Evolutionary conservation across 2,113 vertebrate species (phyloP), one percentile per base, ranked within the genome.

Genomic region (Nycticryphes semicollaris): DNA sequence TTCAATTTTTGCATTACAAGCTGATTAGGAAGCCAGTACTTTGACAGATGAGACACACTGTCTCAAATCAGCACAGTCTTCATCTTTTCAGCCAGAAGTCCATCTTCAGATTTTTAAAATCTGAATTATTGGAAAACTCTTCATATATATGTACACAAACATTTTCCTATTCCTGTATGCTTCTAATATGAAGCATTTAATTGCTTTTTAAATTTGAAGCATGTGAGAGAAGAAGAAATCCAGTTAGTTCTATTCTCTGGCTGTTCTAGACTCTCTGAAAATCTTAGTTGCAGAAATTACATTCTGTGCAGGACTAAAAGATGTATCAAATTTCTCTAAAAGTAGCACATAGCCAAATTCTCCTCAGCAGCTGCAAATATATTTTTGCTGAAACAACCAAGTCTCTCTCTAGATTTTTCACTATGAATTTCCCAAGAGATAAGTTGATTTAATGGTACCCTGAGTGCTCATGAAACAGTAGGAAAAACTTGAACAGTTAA

Each of bases 331-430:
- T 93, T 88, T 92, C 85, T 83, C 77, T 77, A 21, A 47, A 81
- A 88, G 90, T 3, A 89, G 89, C 41, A 95, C 59, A 57, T 37
- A 66, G 92, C 59, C n/a, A 62, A 39, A 60, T 51, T 76, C 56
- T 70, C 27, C 63, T 87, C 62, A 74, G 53, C 84, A 93, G 93
- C 78, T 91, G 62, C 69, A 94, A 96, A 88, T 66, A 45, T n/a
- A 69, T 73, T 95, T 78, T 31, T 89, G 68, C 63, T 83, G 28
- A 91, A 88, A 37, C 25, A 79, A 64, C 35, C 21, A 82, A 79
- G 70, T 62, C 85, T 82, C 47, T 50, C 74, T 37, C 63, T 31
- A 91, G 62, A 28, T 62, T 96, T 93, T 89, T 62, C 70, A 47
- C 48, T 62, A 41, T 7, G 66, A 57, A 57, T 73, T 87, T 85